These are phyloP conservation scores for Mormyrops attenuatus DNA, from an alignment of 2,797 vertebrate genomes.

Conservation along the genomic window DNA sequence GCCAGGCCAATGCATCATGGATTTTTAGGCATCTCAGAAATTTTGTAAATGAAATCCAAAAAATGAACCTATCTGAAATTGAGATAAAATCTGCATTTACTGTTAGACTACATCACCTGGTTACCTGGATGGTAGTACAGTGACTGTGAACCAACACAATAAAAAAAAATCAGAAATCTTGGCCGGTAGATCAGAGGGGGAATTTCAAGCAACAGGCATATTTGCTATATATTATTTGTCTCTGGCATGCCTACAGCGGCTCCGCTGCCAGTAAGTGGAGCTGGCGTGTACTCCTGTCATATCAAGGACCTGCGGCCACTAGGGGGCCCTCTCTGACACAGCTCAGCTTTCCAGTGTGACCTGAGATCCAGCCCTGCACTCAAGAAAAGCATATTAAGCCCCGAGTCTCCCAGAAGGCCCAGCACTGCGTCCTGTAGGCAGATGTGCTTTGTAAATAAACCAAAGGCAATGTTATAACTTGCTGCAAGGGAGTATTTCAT, in stretches of 20 bases:
- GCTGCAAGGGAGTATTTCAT: background rate
- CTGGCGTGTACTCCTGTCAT: background rate
- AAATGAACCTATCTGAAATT: background rate
- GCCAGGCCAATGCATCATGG: background rate
- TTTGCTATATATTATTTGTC: background rate
- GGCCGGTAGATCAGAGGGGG: background rate
- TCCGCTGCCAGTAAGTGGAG: background rate
- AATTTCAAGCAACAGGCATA: background rate
- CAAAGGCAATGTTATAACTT: background rate
- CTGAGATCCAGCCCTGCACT: background rate
- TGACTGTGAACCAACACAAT: background rate
- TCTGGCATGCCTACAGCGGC: background rate
- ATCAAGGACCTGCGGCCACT: background rate
- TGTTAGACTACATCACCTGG: background rate
- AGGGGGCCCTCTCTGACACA: background rate
- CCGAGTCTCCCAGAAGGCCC: background rate
- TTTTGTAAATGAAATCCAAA: background rate
- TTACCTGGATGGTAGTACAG: background rate
- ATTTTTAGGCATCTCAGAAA: background rate
- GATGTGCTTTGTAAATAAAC: slow-evolving; percentile 1
- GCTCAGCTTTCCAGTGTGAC: background rate
- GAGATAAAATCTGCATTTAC: background rate
- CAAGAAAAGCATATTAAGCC: background rate
- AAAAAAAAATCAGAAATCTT: background rate
- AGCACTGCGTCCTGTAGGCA: background rate